phyloP scores from a whole-genome alignment of 2,888 invertebrate species.

The Hirtodrosophila confusa region DNA sequence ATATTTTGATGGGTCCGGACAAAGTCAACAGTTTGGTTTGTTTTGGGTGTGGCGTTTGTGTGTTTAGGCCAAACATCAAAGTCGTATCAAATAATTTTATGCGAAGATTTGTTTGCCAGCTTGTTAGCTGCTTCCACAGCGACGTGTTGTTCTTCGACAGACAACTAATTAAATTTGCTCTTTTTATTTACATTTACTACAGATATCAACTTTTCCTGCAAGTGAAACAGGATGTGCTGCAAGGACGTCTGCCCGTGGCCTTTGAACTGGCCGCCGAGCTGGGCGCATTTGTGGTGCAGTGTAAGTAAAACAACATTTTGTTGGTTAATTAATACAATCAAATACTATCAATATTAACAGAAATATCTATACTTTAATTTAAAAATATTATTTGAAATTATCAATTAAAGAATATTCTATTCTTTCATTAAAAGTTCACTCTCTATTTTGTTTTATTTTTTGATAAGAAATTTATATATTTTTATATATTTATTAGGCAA shows the following conservation, averaged over 20 bases:
- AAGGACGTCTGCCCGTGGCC: slow-evolving; percentile 95
- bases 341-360: too few relatives aligned
- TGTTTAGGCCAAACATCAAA: slow-evolving; percentile 65
- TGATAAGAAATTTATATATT: too few relatives aligned
- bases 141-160: slow-evolving; percentile 13
- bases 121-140: slow-evolving; percentile 50
- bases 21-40: slow-evolving; percentile 52
- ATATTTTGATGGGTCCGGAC: slow-evolving; percentile 37
- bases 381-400: too few relatives aligned
- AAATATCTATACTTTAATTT: too few relatives aligned
- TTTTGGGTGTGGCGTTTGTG: slow-evolving; percentile 37
- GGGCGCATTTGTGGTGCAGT: slow-evolving; percentile 96
- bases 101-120: slow-evolving; percentile 62
- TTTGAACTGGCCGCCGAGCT: slow-evolving; percentile 96
- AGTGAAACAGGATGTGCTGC: slow-evolving; percentile 97
- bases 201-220: slow-evolving; percentile 99
- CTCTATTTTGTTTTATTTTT: too few relatives aligned
- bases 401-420: too few relatives aligned
- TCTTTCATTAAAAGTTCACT: too few relatives aligned
- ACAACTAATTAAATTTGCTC: slow-evolving; percentile 63
- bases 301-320: slow-evolving; percentile 87
- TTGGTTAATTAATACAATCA: too few relatives aligned
- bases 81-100: slow-evolving; percentile 56
- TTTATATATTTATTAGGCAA: too few relatives aligned
- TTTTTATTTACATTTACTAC: slow-evolving; percentile 55